Evolutionary conservation across 2,797 vertebrate genomes (phyloP).

Genomic region (Sarcoramphus papa): DNA sequence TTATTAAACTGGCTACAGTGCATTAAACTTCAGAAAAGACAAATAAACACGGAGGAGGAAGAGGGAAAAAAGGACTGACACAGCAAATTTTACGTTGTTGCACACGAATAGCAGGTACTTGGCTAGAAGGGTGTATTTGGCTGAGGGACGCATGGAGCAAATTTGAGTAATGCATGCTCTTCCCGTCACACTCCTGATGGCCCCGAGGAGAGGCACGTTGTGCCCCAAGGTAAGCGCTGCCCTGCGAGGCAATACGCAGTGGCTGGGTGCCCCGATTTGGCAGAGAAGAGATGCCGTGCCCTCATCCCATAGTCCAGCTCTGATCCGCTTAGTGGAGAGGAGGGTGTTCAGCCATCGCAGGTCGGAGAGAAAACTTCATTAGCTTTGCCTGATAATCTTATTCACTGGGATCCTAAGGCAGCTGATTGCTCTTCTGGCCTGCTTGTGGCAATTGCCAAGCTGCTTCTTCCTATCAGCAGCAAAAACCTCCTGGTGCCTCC

Average conservation of each 20-base stretch:
- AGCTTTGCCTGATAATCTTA: background rate
- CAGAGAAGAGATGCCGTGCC: background rate
- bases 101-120: background rate
- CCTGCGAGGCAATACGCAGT: accelerated
- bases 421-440: background rate
- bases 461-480: background rate
- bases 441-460: background rate
- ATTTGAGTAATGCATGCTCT: background rate
- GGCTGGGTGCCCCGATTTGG: accelerated
- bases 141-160: background rate
- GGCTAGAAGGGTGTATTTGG: background rate
- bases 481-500: background rate
- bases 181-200: background rate
- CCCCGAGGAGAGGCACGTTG: background rate
- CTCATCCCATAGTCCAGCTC: background rate
- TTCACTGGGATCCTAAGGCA: background rate
- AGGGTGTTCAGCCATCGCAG: background rate
- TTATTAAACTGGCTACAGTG: background rate
- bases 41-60: background rate
- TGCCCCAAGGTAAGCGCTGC: background rate
- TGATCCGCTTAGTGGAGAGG: background rate
- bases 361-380: background rate
- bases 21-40: background rate
- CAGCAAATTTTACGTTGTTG: background rate
- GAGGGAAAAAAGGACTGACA: background rate